A percentile compares a stretch with the other conserved stretches of the same genome.
Evolutionary conservation across 2,888 invertebrate genomes (phyloP).

Genomic region (Oxyteleia sp.): DNA sequence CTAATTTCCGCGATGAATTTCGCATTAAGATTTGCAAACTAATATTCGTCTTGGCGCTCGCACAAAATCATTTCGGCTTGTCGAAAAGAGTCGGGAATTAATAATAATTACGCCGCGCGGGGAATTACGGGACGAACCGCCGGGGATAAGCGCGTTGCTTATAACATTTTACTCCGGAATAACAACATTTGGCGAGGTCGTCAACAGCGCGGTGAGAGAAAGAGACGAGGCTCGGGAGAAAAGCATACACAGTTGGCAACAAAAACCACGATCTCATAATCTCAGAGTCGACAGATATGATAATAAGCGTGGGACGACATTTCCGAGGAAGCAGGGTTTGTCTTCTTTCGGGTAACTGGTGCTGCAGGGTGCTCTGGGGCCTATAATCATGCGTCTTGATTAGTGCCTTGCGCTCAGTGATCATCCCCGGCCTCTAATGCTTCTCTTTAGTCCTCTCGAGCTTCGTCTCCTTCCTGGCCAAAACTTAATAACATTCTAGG

Average conservation of each 20-base stretch:
- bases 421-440: slow-evolving; percentile 86
- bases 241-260: slow-evolving; percentile 65
- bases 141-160: slow-evolving; percentile 42
- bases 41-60: slow-evolving; percentile 16
- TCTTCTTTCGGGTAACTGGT: slow-evolving; percentile 77
- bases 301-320: slow-evolving; percentile 78
- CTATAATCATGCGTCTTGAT: slow-evolving; percentile 88
- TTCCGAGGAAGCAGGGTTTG: slow-evolving; percentile 73
- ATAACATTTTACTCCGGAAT: slow-evolving; percentile 48
- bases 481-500: slow-evolving; percentile 82
- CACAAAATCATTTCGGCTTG: neutral
- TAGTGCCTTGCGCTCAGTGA: slow-evolving; percentile 86
- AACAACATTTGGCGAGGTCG: slow-evolving; percentile 68
- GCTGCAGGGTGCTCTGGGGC: slow-evolving; percentile 82
- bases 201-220: slow-evolving; percentile 54
- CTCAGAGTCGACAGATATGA: slow-evolving; percentile 76
- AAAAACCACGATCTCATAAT: slow-evolving; percentile 81
- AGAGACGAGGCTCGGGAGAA: slow-evolving; percentile 55
- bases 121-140: slow-evolving; percentile 38
- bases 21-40: slow-evolving; percentile 39
- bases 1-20: slow-evolving; percentile 59
- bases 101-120: neutral
- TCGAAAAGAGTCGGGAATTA: slow-evolving; percentile 20
- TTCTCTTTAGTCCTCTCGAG: slow-evolving; percentile 81
- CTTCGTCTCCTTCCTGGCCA: slow-evolving; percentile 75